phyloP scores from a whole-genome alignment of 2,888 invertebrate genomes.

The Blastobasis lacticolella region DNA sequence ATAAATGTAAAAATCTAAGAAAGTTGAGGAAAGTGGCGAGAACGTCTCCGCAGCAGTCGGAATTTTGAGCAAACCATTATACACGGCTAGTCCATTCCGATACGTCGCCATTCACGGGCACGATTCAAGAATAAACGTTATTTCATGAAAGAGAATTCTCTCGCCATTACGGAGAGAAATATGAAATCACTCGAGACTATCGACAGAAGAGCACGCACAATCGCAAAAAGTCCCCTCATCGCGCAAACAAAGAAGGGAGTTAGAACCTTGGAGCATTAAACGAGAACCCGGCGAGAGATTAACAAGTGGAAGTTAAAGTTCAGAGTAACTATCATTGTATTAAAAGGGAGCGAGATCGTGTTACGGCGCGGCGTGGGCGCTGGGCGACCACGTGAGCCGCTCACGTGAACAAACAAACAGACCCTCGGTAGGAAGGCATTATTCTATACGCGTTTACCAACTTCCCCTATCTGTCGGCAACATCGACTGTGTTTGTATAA shows the following conservation, averaged over 20 bases:
- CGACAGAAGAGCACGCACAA: no score
- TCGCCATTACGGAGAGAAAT: no score
- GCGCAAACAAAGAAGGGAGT: no score
- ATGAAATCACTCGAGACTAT: no score
- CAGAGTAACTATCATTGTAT: slow-evolving; percentile 20
- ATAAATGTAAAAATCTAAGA: slow-evolving; percentile 12
- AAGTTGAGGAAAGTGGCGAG: slow-evolving; percentile 4
- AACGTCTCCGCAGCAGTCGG: no score
- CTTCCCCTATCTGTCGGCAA: slow-evolving; percentile 30
- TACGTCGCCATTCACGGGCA: background rate
- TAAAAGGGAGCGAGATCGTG: slow-evolving; percentile 18
- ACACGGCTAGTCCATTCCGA: background rate
- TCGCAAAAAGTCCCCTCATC: no score
- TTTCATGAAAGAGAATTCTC: no score
- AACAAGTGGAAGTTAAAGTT: slow-evolving; percentile 22
- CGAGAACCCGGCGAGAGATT: background rate
- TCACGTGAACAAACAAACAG: slow-evolving; percentile 44
- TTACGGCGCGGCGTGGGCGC: slow-evolving; percentile 13
- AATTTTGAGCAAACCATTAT: background rate
- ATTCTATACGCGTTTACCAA: slow-evolving; percentile 41
- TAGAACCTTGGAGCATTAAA: no score
- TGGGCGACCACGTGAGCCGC: slow-evolving; percentile 21
- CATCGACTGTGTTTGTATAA: background rate
- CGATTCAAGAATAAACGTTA: background rate
- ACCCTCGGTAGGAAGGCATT: slow-evolving; percentile 28